These are phyloP conservation scores for Phylloscopus collybita DNA, from an alignment of 2,797 vertebrate species.

Conservation along the genomic window DNA sequence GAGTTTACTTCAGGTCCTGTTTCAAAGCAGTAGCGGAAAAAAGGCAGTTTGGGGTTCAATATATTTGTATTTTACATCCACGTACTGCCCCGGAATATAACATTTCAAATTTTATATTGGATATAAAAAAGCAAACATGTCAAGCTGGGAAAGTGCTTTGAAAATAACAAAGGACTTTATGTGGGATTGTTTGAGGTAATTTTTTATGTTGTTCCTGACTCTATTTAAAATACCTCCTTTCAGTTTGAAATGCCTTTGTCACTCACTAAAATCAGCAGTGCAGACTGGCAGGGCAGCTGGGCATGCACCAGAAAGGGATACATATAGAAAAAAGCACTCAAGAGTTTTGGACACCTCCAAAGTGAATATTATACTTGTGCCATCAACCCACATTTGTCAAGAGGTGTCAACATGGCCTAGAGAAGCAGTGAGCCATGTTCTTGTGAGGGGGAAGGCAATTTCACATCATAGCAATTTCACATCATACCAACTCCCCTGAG, in stretches of 20 bases:
- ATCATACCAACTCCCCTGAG: neutral
- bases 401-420: neutral
- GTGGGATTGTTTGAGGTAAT: slow-evolving; percentile 32
- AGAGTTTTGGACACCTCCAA: neutral
- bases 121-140: slow-evolving; percentile 32
- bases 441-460: neutral
- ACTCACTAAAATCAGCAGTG: neutral
- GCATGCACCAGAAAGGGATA: neutral
- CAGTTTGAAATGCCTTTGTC: neutral
- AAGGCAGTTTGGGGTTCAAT: neutral
- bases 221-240: slow-evolving; percentile 30
- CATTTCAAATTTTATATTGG: slow-evolving; percentile 52
- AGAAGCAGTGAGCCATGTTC: neutral
- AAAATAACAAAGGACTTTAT: slow-evolving; percentile 53
- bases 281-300: neutral
- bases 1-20: neutral
- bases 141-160: slow-evolving; percentile 39
- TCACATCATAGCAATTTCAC: neutral
- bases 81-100: neutral
- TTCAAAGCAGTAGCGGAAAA: slow-evolving; percentile 30
- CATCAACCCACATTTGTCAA: neutral
- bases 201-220: slow-evolving; percentile 30
- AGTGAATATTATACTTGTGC: neutral
- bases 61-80: slow-evolving; percentile 37
- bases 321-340: neutral